A percentile compares a stretch with the other conserved stretches of the same genome.
phyloP scores from a whole-genome alignment of 2,113 vertebrate species.

The Phrynocephalus versicolor region DNA sequence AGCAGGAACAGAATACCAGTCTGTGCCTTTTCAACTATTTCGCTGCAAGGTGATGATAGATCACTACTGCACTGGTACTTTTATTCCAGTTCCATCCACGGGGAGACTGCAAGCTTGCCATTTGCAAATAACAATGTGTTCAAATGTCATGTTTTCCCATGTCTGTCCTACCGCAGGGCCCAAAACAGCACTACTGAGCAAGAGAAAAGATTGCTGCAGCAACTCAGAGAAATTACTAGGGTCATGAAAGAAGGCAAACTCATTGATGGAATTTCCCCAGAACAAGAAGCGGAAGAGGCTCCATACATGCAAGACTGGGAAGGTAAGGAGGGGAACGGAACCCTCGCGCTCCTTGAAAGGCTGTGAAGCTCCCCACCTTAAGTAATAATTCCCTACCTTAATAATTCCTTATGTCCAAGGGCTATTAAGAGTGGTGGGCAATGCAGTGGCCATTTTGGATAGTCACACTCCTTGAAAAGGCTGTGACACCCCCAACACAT shows the following conservation, averaged over 20 bases:
- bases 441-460: too few species aligned
- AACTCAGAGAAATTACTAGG: slow-evolving; percentile 93
- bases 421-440: too few species aligned
- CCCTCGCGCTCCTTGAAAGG: too few species aligned
- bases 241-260: slow-evolving; percentile 92
- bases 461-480: too few species aligned
- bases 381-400: too few species aligned
- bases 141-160: slow-evolving; percentile 13
- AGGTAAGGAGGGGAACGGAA: slow-evolving; percentile 69
- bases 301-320: slow-evolving; percentile 87
- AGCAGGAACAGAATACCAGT: neutral
- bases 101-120: too few species aligned
- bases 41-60: neutral
- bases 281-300: slow-evolving; percentile 87
- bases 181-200: slow-evolving; percentile 84
- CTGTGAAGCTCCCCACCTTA: too few species aligned
- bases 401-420: too few species aligned
- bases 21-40: neutral
- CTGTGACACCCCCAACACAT: too few species aligned
- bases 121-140: too few species aligned
- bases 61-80: neutral
- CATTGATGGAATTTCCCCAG: slow-evolving; percentile 79
- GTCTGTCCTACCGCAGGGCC: slow-evolving; percentile 66
- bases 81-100: slow-evolving; percentile 4
- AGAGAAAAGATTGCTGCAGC: slow-evolving; percentile 88